Evolutionary conservation across 2,888 invertebrate species (phyloP).

Genomic region (Drosophila fulvimacula): DNA sequence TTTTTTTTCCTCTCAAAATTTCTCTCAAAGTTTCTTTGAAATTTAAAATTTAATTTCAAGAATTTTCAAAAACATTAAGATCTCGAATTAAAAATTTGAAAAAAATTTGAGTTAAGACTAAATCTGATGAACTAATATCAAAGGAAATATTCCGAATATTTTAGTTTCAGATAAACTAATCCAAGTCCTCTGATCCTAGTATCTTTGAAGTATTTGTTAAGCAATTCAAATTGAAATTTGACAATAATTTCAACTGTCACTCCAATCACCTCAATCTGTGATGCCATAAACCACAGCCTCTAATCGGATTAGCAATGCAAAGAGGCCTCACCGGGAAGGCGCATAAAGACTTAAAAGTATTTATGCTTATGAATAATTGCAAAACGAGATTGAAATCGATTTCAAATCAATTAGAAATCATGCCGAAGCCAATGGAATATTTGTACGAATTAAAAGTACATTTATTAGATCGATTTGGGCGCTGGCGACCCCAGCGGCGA

Average conservation of each 20-base stretch:
- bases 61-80: too few species aligned
- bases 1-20: too few species aligned
- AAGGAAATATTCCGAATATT: too few species aligned
- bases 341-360: background rate
- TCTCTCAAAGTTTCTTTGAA: too few species aligned
- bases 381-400: background rate
- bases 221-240: background rate
- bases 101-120: too few species aligned
- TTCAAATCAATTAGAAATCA: slow-evolving; percentile 3
- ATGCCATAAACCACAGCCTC: background rate
- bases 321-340: too few species aligned
- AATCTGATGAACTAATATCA: too few species aligned
- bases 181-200: background rate
- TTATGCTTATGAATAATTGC: slow-evolving; percentile 4
- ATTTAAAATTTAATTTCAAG: too few species aligned
- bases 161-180: background rate
- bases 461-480: slow-evolving; percentile 8
- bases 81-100: too few species aligned
- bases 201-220: background rate
- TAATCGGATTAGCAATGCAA: background rate
- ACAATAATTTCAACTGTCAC: background rate
- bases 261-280: background rate
- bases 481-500: background rate
- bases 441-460: slow-evolving; percentile 10
- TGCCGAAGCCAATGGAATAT: background rate